Conservation (phyloP, 1,140 invertebrate genomes). For the Luehdorfia chinensis region DNA sequence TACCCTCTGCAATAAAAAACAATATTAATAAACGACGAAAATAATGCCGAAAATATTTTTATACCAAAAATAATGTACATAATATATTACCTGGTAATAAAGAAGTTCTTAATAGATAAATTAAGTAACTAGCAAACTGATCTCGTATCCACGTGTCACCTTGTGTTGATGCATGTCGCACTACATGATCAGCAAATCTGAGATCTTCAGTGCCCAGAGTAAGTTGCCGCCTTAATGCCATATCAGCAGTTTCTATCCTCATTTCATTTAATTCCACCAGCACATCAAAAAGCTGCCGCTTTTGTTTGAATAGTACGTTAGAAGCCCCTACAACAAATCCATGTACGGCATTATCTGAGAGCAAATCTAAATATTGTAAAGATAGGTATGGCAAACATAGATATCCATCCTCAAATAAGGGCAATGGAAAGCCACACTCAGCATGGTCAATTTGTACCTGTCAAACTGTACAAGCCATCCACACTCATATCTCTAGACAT, state of each 20-base stretch:
- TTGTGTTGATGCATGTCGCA: conserved; percentile 89
- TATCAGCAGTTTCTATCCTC: conserved; percentile 92
- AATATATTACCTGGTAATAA: conserved; percentile 82
- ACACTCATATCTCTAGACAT: conserved; percentile 76
- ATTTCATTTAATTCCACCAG: conserved; percentile 93
- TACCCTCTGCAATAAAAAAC: conserved; percentile 79
- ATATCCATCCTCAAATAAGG: conserved; percentile 94
- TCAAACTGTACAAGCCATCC: conserved; percentile 69
- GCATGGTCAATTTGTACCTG: conserved; percentile 81
- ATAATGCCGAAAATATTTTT: conserved; percentile 1
- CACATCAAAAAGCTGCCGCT: conserved; percentile 94
- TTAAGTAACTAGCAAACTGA: conserved; percentile 95
- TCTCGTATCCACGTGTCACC: conserved; percentile 95
- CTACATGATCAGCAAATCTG: conserved; percentile 95
- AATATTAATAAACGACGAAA: neutral
- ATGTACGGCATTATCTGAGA: conserved; percentile 91
- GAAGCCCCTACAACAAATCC: conserved; percentile 98
- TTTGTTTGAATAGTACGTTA: conserved; percentile 98
- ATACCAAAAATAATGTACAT: conserved; percentile 8
- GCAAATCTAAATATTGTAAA: conserved; percentile 94
- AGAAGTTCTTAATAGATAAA: conserved; percentile 91
- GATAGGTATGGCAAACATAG: conserved; percentile 97
- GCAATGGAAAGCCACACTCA: conserved; percentile 91
- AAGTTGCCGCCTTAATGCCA: conserved; percentile 88
- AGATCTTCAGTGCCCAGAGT: conserved; percentile 96